Base-by-base conservation (phyloP, 2,113 vertebrate genomes). In the Pholis gunnellus region DNA sequence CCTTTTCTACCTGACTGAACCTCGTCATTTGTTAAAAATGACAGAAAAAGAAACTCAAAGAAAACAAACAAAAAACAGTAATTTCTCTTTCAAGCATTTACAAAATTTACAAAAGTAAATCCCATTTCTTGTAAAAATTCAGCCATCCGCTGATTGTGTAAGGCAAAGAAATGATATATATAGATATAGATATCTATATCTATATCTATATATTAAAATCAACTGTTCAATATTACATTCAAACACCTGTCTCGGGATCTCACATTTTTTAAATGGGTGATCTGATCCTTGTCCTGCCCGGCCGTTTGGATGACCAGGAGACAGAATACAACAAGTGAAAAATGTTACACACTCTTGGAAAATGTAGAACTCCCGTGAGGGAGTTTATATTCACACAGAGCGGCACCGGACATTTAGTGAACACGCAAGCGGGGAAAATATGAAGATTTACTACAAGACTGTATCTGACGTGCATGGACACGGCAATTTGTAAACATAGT, bases 21-120 rank as follows among this genome's bases (percentile, higher is more conserved):
- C 50, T 34, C 9, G 61, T 25, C 79, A 81, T 77, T 83, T 31
- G 8, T 72, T 82, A 66, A 79, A 88, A 89, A 90, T 38, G 52
- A 87, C 74, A 77, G 15, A 75, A 86, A 92, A 76, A 80, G 61
- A 80, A 59, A 79, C 6, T 29, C 54, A 3, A 42, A 65, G 44
- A 75, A 81, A 72, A 34, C 73, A 73, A 70, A 65, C 54, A 72
- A 71, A 66, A 73, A 87, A 90, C 85, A 90, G 75, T 92, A 85
- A 85, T 90, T 91, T 82, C 77, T 93, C 86, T 88, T 79, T 79
- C 70, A 92, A 92, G 86, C 92, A 94, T 95, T 94, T 95, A 95
- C 94, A 95, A 95, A 95, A 90, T 95, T 81, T 95, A 96, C 94
- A 96, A 92, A 91, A 90, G 82, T 88, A 92, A 92, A 90, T 91